A percentile compares a stretch with the other conserved stretches of the same genome.
These are phyloP conservation scores for Cotesia chilonis DNA, from an alignment of 1,140 invertebrate genomes.

Conservation along the genomic window DNA sequence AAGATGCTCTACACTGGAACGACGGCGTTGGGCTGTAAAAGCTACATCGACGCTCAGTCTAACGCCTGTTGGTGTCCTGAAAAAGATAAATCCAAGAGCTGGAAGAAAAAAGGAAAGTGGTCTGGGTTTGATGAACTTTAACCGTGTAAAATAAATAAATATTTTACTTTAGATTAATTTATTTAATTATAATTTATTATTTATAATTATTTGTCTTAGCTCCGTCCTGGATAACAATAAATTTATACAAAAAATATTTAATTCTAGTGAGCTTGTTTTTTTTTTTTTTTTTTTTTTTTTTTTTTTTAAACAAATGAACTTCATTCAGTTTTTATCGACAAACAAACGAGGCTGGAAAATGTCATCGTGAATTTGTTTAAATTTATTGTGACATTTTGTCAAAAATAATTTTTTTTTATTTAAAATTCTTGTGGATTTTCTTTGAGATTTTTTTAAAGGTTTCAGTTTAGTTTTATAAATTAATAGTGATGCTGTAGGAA, in stretches of 20 bases:
- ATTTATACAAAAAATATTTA: too few species aligned
- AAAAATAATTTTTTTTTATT: too few species aligned
- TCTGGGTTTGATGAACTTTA: conserved; percentile 56
- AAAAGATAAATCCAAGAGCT: conserved; percentile 43
- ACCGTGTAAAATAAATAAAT: conserved; percentile 7
- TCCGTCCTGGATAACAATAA: too few species aligned
- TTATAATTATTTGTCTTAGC: too few species aligned
- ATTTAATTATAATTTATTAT: not conserved
- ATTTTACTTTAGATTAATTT: not conserved
- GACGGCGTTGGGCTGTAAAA: conserved; percentile 82
- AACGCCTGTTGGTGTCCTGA: conserved; percentile 78
- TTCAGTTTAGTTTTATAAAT: not conserved
- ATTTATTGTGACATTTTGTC: too few species aligned
- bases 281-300: too few species aligned
- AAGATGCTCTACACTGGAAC: conserved; percentile 86
- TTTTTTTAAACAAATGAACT: not conserved
- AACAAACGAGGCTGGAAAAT: too few species aligned
- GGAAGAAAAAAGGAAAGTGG: conserved; percentile 51
- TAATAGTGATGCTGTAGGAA: conserved; percentile 5
- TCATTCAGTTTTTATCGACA: not conserved
- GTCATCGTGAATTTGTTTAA: too few species aligned
- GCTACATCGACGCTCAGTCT: conserved; percentile 81
- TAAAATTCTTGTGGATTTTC: too few species aligned
- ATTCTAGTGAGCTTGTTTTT: too few species aligned
- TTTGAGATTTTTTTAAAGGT: too few species aligned